Conservation (phyloP, 2,888 invertebrate species). For the Lochmaea crataegi region DNA sequence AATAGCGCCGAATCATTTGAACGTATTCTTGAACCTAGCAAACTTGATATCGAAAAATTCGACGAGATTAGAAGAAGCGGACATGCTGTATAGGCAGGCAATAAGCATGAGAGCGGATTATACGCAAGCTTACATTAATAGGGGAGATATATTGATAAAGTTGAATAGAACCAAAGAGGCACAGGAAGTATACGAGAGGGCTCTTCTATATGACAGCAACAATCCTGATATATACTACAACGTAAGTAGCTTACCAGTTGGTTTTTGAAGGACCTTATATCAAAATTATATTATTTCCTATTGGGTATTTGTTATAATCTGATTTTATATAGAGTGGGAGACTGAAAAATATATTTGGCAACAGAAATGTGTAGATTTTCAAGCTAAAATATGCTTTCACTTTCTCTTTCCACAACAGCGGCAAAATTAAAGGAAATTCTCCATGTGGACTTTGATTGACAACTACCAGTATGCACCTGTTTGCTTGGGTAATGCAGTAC, state of each 20-base stretch:
- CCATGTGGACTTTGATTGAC: too few relatives aligned
- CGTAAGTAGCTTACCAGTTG: conserved; percentile 70
- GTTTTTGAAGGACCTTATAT: neutral
- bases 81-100: conserved; percentile 92
- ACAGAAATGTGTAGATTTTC: too few relatives aligned
- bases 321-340: too few relatives aligned
- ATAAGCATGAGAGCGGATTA: conserved; percentile 98
- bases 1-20: conserved; percentile 95
- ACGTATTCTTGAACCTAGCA: conserved; percentile 94
- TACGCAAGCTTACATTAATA: conserved; percentile 95
- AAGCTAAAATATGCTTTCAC: too few relatives aligned
- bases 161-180: conserved; percentile 94
- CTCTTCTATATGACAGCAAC: conserved; percentile 90
- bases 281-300: too few relatives aligned
- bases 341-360: too few relatives aligned
- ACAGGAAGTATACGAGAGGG: conserved; percentile 93
- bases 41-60: conserved; percentile 94
- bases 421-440: too few relatives aligned
- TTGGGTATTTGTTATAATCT: too few relatives aligned
- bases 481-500: too few relatives aligned
- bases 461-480: too few relatives aligned
- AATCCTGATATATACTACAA: conserved; percentile 97
- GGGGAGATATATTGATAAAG: conserved; percentile 95
- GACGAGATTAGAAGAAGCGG: conserved; percentile 92
- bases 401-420: too few relatives aligned